Evolutionary conservation across 2,113 vertebrate species (phyloP), one percentile per base, ranked within the genome.

Genomic region (Myotis davidii): DNA sequence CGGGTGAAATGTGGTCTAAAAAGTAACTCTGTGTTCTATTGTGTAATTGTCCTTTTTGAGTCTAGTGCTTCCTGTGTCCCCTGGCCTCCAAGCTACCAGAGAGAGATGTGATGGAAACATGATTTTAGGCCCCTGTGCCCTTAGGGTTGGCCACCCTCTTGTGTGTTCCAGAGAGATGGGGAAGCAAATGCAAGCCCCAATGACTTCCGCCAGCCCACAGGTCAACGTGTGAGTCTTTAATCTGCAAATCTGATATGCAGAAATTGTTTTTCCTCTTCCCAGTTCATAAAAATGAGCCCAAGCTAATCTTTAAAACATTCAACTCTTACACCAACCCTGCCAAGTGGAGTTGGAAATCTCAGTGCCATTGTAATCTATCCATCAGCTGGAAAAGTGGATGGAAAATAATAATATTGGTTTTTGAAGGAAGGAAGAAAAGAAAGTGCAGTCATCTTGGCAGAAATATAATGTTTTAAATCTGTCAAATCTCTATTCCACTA

Each of bases 361-460:
- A 78, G 64, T 70, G 39, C 72, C 82, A 78, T 92, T 94, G 88
- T 95, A 79, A 97, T 97, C 96, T 90, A 37, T 69, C 48, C 65
- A 96, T 97, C 92, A 90, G n/a, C 72, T 97, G 94, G 96, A 94
- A 93, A 90, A 92, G 23, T 77, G 65, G 69, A 92, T 79, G 93
- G 96, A 96, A 97, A 96, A 89, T n/a, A 52, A 54, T 88, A 5
- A 59, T 32, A 85, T 45, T 37, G 42, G n/a, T 82, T 84, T 92
- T 87, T 85, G 37, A 92, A 85, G 64, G 61, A 93, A 37, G 29
- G 79, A 92, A 48, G 61, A 70, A 95, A 96, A 86, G 67, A 70
- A 78, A 83, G 74, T 92, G 42, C 65, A 95, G 34, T 90, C 20
- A 20, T 88, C 70, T 96, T 96, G 96, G 95, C 94, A 96, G 81